Evolutionary conservation across 2,888 invertebrate genomes (phyloP), one percentile per base, ranked within the genome.

Genomic region (Desoria tigrina): DNA sequence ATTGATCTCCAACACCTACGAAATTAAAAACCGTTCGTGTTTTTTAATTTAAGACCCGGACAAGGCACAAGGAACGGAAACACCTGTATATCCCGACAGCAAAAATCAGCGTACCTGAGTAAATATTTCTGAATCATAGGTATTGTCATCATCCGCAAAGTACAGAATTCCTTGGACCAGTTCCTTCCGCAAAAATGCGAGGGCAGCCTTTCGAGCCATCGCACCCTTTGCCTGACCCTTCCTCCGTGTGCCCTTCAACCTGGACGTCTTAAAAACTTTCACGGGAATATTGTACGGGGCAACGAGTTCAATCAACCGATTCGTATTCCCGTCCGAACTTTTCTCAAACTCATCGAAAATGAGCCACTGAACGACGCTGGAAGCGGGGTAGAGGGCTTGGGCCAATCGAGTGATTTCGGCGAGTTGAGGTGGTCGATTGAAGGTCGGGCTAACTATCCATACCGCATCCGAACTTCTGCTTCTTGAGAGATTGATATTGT

Each of bases 381-480:
- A 81, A 26, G 88, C 84, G 79, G 86, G 84, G 80, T 86, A 84
- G 56, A 90, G 80, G 0, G 89, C 89, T 73, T 90, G 86, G 0
- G 86, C 84, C 72, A 90, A 80, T 68, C 89, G 81, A 42, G 89
- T 90, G 65, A 92, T 81, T 79, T 92, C 92, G 6, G 92, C 87
- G 26, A 58, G 65, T 37, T 68, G 68, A 26, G 39, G 49, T 14
- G 59, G 62, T 26, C 56, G 57, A 14, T 61, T n/a, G 56, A 55
- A 65, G 1, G 68, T 68, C 21, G 68, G 68, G 18, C 65, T 68
- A 18, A 65, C 62, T 11, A 68, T 63, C 61, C 61, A 65, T 4
- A 68, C 62, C 24, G 4, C 6, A 7, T 45, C n/a, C n/a, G n/a
- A n/a, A n/a, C 9, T 39, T 39, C 9, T 39, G 39, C 9, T 39